Evolutionary conservation across 2,888 invertebrate species (phyloP), one percentile per base, ranked within the genome.

Genomic region (Idaea straminata): DNA sequence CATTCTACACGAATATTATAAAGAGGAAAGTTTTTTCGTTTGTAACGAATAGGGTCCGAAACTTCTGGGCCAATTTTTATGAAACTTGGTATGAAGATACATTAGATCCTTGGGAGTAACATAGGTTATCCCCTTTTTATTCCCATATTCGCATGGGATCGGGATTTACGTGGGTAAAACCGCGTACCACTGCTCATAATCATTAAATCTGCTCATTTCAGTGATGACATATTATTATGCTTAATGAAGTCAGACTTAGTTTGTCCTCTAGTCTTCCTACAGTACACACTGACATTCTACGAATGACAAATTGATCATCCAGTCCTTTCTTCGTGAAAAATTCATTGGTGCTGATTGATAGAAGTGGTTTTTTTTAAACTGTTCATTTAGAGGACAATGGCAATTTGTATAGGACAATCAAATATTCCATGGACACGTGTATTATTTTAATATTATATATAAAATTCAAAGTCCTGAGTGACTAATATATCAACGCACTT

Each of bases 271-370:
- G 57, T 57, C 61, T 35, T 57, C 15, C 67, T 61, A 60, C 63
- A 68, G 68, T 68, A 67, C 81, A 86, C 81, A 91, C 87, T 91
- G 92, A 91, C 91, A 89, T 92, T 91, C 87, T 79, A 87, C 83
- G 85, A 86, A 92, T 91, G 92, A 91, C 92, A 84, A 92, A 91
- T 87, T 87, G 87, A 92, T 91, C 86, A 79, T 78, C 78, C 72
- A 74, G 76, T 79, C 79, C 84, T 88, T 87, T 83, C 82, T 82
- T 77, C 77, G 75, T 59, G 62, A 69, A 71, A 80, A 78, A 77
- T 74, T 82, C 81, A 86, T 84, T 85, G 78, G 68, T 72, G 57
- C 73, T 84, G 84, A 85, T 87, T 87, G 84, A 76, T 78, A 80
- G 80, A 82, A 83, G 82, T 82, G 81, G 72, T 74, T 74, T 69